Evolutionary conservation across 92 coral and sea anemone species (phyloP).

Genomic region (Scolanthus callimorphus): DNA sequence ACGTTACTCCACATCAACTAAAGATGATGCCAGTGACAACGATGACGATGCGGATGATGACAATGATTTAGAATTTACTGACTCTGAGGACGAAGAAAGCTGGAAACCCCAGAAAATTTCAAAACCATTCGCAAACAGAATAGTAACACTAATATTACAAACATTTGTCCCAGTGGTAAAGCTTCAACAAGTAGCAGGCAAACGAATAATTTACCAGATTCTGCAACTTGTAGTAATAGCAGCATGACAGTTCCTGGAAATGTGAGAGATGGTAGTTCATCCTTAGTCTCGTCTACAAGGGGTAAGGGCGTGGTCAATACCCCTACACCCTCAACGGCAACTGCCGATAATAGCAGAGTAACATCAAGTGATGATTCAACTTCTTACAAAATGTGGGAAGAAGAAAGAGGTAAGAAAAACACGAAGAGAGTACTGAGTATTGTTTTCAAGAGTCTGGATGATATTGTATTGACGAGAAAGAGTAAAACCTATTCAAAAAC

Average conservation of each 20-base stretch:
- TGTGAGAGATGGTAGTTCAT: too few species aligned
- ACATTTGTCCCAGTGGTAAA: too few species aligned
- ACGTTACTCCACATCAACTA: constrained; percentile 54
- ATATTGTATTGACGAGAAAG: too few species aligned
- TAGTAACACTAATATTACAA: too few species aligned
- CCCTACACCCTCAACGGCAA: constrained; percentile 11
- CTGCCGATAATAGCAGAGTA: not conserved
- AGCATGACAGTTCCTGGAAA: not conserved
- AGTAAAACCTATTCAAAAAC: too few species aligned
- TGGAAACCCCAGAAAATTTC: constrained; percentile 53
- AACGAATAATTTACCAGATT: not conserved
- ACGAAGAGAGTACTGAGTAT: too few species aligned
- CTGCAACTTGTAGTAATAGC: not conserved
- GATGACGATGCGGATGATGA: constrained; percentile 60
- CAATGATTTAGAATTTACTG: constrained; percentile 76
- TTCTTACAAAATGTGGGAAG: constrained; percentile 20
- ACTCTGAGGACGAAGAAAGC: constrained; percentile 73
- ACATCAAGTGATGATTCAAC: constrained; percentile 3
- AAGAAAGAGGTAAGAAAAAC: constrained; percentile 6
- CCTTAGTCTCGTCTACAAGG: too few species aligned
- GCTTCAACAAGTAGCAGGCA: not conserved
- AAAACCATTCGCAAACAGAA: too few species aligned
- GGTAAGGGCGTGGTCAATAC: too few species aligned
- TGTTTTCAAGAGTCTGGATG: too few species aligned
- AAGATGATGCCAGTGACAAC: constrained; percentile 43